Conservation (phyloP, 1,140 invertebrate genomes). For the Drosophila leontia region DNA sequence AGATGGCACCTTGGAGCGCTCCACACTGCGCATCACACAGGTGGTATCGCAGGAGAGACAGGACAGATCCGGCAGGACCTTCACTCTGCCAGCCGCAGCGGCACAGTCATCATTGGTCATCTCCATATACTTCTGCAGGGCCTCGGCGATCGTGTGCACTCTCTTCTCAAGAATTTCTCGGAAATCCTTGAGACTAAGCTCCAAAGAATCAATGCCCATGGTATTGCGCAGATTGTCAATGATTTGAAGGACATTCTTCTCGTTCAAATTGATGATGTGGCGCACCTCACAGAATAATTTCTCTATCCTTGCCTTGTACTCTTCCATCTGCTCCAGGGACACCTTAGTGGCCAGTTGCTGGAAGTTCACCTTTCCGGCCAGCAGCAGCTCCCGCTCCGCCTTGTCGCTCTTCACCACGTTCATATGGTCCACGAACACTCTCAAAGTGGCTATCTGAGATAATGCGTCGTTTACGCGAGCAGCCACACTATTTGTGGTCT, state of each 20-base stretch:
- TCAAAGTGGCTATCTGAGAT: slow-evolving; percentile 29
- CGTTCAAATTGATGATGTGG: slow-evolving; percentile 87
- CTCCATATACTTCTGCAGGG: slow-evolving; percentile 86
- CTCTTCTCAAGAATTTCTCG: slow-evolving; percentile 88
- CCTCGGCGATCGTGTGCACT: slow-evolving; percentile 88
- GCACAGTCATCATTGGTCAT: slow-evolving; percentile 87
- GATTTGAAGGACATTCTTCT: slow-evolving; percentile 88
- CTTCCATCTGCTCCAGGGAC: slow-evolving; percentile 89
- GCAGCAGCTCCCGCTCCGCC: slow-evolving; percentile 88
- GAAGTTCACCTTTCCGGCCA: slow-evolving; percentile 90
- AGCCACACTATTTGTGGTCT: slow-evolving; percentile 25
- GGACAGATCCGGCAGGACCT: slow-evolving; percentile 88
- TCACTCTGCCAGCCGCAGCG: slow-evolving; percentile 89
- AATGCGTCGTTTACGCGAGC: slow-evolving; percentile 26
- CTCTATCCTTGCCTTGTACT: slow-evolving; percentile 88
- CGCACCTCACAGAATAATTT: slow-evolving; percentile 88
- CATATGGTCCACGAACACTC: slow-evolving; percentile 46
- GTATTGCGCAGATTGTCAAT: slow-evolving; percentile 89
- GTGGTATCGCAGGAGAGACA: slow-evolving; percentile 91
- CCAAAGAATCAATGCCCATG: slow-evolving; percentile 89
- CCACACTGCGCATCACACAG: slow-evolving; percentile 88
- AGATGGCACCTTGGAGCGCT: slow-evolving; percentile 85
- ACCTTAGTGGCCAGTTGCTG: slow-evolving; percentile 89
- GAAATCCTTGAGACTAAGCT: slow-evolving; percentile 88
- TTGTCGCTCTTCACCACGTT: slow-evolving; percentile 87